phyloP scores from a whole-genome alignment of 2,797 vertebrate species.

The Semaprochilodus insignis region DNA sequence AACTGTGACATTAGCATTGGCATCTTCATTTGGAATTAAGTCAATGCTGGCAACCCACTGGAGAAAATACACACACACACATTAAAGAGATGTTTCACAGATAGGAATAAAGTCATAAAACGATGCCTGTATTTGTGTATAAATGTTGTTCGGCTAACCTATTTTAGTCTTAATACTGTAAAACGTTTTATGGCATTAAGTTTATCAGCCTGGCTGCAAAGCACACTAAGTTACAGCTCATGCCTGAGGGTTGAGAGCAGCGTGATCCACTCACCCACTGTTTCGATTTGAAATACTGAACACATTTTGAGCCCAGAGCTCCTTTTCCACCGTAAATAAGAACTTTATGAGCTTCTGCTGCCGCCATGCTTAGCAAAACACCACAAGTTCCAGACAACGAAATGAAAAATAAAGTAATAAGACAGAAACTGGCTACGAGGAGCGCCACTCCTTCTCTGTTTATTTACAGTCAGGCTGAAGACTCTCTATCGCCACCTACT shows the following conservation, averaged over 20 bases:
- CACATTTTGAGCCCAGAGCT: conserved; percentile 81
- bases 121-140: no score
- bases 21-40: conserved; percentile 79
- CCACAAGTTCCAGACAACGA: not conserved
- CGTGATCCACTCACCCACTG: conserved; percentile 74
- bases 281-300: conserved; percentile 76
- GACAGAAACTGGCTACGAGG: no score
- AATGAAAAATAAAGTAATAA: not conserved
- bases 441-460: not conserved
- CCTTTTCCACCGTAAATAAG: conserved; percentile 84
- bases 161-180: no score
- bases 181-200: no score
- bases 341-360: conserved; percentile 69
- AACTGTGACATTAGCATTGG: conserved; percentile 79
- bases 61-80: not conserved
- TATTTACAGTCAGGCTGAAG: not conserved
- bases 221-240: not conserved
- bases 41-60: conserved; percentile 88
- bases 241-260: not conserved
- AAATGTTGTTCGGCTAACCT: no score
- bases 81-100: not conserved
- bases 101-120: no score
- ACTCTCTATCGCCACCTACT: conserved; percentile 9
- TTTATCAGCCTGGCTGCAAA: no score
- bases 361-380: conserved; percentile 42